A percentile compares a stretch with the other conserved stretches of the same genome.
phyloP scores from a whole-genome alignment of 2,888 invertebrate genomes.

The Drymonia ruficornis region DNA sequence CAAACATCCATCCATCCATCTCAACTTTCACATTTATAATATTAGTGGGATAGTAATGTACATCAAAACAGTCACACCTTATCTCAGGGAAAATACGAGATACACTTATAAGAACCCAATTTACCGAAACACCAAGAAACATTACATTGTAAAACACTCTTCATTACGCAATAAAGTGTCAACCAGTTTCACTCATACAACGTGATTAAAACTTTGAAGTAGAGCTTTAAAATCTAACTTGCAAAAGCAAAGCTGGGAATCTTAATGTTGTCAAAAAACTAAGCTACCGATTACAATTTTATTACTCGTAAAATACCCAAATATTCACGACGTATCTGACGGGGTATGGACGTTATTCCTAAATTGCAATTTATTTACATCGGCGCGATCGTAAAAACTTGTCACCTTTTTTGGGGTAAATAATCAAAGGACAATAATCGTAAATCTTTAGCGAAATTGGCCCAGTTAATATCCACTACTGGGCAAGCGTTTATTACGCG shows the following conservation, averaged over 20 bases:
- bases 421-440: constrained; percentile 35
- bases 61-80: too few relatives aligned
- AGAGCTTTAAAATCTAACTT: background rate
- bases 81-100: background rate
- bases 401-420: constrained; percentile 28
- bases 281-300: constrained; percentile 37
- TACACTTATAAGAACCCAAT: background rate
- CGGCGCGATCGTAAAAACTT: constrained; percentile 29
- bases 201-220: background rate
- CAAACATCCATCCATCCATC: too few relatives aligned
- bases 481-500: background rate
- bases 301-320: constrained; percentile 41
- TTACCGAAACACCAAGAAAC: background rate
- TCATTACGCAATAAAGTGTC: constrained; percentile 11
- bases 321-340: constrained; percentile 37
- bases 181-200: background rate
- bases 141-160: constrained; percentile 3
- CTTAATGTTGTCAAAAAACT: background rate
- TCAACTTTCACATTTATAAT: too few relatives aligned
- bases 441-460: constrained; percentile 16
- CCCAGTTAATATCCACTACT: constrained; percentile 11
- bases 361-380: constrained; percentile 55
- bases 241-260: background rate
- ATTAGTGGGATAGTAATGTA: too few relatives aligned
- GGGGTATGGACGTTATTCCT: constrained; percentile 32